Percentiles rank a stretch among this genome's conserved stretches.
Conservation (phyloP, 2,888 invertebrate genomes). For the Notodonta ziczac region DNA sequence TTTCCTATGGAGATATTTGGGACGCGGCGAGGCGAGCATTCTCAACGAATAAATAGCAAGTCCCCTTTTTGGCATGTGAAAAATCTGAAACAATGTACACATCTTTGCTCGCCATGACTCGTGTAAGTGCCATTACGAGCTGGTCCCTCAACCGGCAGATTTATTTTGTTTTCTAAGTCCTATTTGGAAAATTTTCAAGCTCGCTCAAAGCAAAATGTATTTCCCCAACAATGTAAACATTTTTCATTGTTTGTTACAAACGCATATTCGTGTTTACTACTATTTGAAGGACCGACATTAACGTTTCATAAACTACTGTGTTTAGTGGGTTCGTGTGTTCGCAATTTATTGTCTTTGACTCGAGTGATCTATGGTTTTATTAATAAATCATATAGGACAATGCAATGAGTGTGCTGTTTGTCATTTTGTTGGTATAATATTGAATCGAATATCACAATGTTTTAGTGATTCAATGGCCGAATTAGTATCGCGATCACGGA, state of each 20-base stretch:
- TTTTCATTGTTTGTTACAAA: constrained; percentile 19
- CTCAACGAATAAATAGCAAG: too few species aligned
- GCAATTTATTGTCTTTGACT: constrained; percentile 10
- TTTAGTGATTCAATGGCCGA: constrained; percentile 69
- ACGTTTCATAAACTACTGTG: constrained; percentile 19
- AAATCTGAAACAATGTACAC: not conserved
- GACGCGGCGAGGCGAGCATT: not conserved
- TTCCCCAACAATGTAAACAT: constrained; percentile 19
- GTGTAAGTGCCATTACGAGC: constrained; percentile 6
- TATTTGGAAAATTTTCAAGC: constrained; percentile 1
- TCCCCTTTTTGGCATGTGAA: not conserved
- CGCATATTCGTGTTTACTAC: constrained; percentile 21
- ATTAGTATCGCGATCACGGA: constrained; percentile 82
- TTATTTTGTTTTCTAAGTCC: constrained; percentile 12
- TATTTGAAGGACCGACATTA: constrained; percentile 17
- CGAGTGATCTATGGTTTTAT: constrained; percentile 17
- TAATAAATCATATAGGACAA: constrained; percentile 22
- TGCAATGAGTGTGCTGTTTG: constrained; percentile 33
- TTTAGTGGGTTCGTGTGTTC: constrained; percentile 12
- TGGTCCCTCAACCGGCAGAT: constrained; percentile 10
- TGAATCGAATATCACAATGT: constrained; percentile 48
- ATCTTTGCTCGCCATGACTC: not conserved
- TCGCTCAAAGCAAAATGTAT: constrained; percentile 9
- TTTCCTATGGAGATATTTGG: constrained; percentile 24
- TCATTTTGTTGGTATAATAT: constrained; percentile 32